Evolutionary conservation across 1,140 invertebrate genomes (phyloP), one percentile per base, ranked within the genome.

Genomic region (Ooceraea biroi): DNA sequence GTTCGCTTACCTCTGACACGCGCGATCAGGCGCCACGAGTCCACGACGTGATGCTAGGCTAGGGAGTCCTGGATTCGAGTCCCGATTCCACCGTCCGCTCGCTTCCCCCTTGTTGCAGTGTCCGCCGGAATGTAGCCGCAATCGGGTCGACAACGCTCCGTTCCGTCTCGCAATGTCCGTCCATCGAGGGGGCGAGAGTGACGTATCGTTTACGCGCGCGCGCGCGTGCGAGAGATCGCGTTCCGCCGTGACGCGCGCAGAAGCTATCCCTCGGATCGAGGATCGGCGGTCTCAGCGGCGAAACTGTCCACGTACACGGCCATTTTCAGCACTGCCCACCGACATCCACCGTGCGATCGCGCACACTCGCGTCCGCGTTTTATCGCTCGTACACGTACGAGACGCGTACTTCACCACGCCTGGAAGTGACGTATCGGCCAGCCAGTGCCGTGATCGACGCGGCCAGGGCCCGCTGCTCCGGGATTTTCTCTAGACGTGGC

Each of bases 351-450:
- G 48, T 11, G 25, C 14, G 50, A 36, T 90, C 89, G 88, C 91
- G 77, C 78, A 89, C 61, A 88, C 85, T 73, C 89, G 89, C 88
- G 78, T 44, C 61, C 72, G 61, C 19, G 7, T 10, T 1, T 50
- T 58, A n/a, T 74, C 71, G 30, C n/a, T n/a, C 58, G 27, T 80
- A 57, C 58, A 46, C 25, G 17, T n/a, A 61, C 80, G 7, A 73
- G 50, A 58, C 41, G 22, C 72, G 82, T n/a, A n/a, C 78, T 82
- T 71, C 86, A 88, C 84, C 88, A 90, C 89, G 91, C 86, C 91
- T 92, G 91, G 90, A 91, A 92, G 89, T 92, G 90, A 91, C 91
- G 90, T 91, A 91, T 88, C 58, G 84, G 76, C 78, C 57, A 63
- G 71, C 76, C 86, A 86, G 82, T 85, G 85, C 48, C 77, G 66